phyloP scores from a whole-genome alignment of 2,113 vertebrate species.

The Monarcha castaneiventris region DNA sequence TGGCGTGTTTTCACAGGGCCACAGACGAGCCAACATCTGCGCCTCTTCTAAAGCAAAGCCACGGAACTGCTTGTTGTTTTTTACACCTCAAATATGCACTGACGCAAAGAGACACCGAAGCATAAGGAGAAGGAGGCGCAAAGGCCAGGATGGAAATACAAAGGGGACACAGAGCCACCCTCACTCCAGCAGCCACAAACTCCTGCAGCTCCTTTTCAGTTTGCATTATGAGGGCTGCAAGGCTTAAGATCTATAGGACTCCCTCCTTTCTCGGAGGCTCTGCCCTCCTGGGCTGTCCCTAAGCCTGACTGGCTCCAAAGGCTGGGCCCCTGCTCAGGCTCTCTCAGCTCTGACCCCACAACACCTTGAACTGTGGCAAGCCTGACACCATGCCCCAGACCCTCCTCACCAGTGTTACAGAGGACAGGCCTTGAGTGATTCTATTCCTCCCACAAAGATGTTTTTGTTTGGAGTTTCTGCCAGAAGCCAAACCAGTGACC shows the following conservation, averaged over 20 bases:
- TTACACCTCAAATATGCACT: background rate
- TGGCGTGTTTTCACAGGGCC: background rate
- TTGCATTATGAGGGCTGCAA: fast-evolving
- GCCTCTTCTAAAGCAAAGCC: background rate
- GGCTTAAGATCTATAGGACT: background rate
- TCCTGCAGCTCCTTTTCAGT: background rate
- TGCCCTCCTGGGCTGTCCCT: background rate
- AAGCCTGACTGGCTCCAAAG: background rate
- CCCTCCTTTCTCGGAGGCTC: background rate
- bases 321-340: background rate
- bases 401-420: background rate
- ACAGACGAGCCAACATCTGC: background rate
- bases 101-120: background rate
- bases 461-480: background rate
- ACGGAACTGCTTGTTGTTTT: background rate
- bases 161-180: background rate
- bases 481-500: background rate
- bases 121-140: background rate
- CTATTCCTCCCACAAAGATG: background rate
- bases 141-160: background rate
- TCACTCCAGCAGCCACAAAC: background rate
- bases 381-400: background rate
- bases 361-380: background rate
- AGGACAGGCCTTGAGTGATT: background rate
- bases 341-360: background rate